Percentiles rank a stretch among this genome's conserved stretches.
phyloP scores from a whole-genome alignment of 2,797 vertebrate genomes.

The Moxostoma hubbsi region DNA sequence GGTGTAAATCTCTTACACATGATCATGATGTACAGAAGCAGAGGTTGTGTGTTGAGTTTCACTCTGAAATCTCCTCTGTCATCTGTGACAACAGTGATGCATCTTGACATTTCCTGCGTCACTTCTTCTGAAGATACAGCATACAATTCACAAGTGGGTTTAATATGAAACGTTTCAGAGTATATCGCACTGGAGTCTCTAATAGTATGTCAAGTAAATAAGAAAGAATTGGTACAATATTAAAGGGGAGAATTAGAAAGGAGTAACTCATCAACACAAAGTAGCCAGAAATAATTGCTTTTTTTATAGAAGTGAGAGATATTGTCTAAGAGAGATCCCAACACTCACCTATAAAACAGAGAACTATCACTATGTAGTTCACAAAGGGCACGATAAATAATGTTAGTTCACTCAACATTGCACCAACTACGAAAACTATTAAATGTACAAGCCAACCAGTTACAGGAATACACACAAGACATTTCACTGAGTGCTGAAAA shows the following conservation, averaged over 20 bases:
- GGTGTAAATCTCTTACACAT: neutral
- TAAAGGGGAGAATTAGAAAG: neutral
- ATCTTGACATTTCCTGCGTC: neutral
- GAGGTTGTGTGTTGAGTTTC: neutral
- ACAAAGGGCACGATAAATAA: neutral
- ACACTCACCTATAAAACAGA: neutral
- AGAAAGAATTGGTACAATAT: neutral
- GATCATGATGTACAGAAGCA: neutral
- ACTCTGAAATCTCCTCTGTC: neutral
- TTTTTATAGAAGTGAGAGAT: neutral
- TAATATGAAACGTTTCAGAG: neutral
- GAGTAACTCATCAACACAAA: conserved; percentile 4
- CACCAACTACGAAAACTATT: too few species aligned
- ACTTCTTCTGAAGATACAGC: conserved; percentile 1
- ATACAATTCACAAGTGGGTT: neutral
- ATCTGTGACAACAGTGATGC: neutral
- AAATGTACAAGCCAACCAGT: neutral
- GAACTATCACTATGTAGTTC: neutral
- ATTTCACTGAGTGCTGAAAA: neutral
- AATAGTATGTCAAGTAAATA: too few species aligned
- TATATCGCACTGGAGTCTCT: too few species aligned
- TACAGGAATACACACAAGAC: neutral
- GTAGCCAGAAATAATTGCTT: neutral
- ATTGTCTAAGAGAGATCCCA: neutral
- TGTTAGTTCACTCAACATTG: too few species aligned